These are phyloP conservation scores for Lampris incognitus DNA, from an alignment of 2,113 vertebrate genomes.

Conservation along the genomic window DNA sequence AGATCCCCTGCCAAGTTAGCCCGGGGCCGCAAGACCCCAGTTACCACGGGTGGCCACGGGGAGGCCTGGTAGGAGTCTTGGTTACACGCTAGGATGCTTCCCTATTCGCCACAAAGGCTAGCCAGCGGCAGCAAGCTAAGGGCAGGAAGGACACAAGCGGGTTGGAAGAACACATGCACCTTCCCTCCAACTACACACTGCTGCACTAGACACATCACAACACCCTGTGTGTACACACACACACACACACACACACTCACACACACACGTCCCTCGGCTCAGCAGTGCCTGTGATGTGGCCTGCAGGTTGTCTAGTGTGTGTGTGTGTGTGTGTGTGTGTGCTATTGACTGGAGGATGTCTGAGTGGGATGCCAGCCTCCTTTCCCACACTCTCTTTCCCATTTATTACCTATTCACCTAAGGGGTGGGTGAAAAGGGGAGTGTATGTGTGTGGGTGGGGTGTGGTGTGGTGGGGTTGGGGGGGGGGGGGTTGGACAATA, in stretches of 20 bases:
- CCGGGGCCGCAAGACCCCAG: no score
- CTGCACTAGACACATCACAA: no score
- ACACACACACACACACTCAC: constrained; percentile 7
- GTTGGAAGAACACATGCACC: no score
- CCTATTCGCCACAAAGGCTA: no score
- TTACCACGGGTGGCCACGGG: no score
- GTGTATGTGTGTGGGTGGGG: no score
- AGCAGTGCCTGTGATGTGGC: constrained; percentile 53
- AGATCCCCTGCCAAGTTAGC: no score
- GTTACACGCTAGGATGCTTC: no score
- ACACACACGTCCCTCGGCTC: constrained; percentile 58
- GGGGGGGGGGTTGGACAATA: constrained; percentile 55
- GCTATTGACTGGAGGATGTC: constrained; percentile 73
- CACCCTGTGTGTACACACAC: constrained; percentile 6
- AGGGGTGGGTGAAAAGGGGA: constrained; percentile 37
- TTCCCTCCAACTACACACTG: no score
- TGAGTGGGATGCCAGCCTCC: constrained; percentile 67
- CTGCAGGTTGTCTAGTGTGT: constrained; percentile 45
- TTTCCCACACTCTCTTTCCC: constrained; percentile 77
- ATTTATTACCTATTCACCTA: constrained; percentile 69
- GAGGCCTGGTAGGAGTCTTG: no score
- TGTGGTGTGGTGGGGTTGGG: constrained; percentile 20
- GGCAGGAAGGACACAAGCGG: no score
- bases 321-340: neutral
- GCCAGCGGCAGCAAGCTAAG: no score